phyloP scores from a whole-genome alignment of 2,113 vertebrate genomes.

The Phaetusa simplex region DNA sequence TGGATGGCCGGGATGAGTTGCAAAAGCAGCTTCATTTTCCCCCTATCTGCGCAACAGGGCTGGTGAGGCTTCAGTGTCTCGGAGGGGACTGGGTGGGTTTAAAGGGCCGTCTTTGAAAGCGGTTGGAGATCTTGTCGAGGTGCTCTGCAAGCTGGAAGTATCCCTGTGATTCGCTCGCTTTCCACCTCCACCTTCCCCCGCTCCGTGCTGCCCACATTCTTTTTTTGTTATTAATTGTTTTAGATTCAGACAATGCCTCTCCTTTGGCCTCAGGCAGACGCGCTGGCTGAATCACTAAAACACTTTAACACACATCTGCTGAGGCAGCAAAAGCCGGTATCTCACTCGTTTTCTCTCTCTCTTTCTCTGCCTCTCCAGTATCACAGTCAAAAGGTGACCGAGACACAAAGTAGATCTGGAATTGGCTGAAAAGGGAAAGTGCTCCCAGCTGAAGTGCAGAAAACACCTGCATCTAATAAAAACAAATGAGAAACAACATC shows the following conservation, averaged over 20 bases:
- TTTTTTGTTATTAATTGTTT: conserved; percentile 58
- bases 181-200: neutral
- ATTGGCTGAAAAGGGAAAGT: conserved; percentile 64
- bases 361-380: conserved; percentile 36
- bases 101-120: neutral
- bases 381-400: conserved; percentile 59
- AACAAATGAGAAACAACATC: conserved; percentile 65
- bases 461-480: conserved; percentile 72
- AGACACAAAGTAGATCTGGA: conserved; percentile 51
- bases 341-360: neutral
- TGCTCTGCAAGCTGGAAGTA: neutral
- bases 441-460: conserved; percentile 66
- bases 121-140: neutral
- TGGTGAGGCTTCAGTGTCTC: neutral
- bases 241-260: conserved; percentile 63
- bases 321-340: conserved; percentile 54
- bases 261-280: conserved; percentile 57
- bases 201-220: neutral
- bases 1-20: neutral
- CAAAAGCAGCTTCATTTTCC: neutral
- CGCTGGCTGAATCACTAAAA: conserved; percentile 53
- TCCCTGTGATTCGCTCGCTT: neutral
- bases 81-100: neutral
- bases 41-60: neutral
- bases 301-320: conserved; percentile 57